phyloP scores from a whole-genome alignment of 2,113 vertebrate species.

The Pagrus major region DNA sequence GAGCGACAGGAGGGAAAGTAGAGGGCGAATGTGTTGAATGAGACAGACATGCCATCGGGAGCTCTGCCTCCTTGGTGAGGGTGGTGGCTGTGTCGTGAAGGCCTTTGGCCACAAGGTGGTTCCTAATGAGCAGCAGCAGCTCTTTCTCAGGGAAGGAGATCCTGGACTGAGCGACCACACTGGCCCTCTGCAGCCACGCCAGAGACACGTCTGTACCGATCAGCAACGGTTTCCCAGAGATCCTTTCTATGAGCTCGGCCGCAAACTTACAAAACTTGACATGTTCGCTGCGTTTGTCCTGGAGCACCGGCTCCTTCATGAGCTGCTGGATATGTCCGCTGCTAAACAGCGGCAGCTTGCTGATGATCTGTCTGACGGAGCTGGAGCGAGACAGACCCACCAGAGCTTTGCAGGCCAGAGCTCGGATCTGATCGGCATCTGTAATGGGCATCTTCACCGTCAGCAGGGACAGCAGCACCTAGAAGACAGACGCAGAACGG shows the following conservation, averaged over 20 bases:
- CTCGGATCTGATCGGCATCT: slow-evolving; percentile 97
- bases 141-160: slow-evolving; percentile 98
- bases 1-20: slow-evolving; percentile 86
- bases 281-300: slow-evolving; percentile 98
- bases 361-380: slow-evolving; percentile 96
- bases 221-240: slow-evolving; percentile 95
- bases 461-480: slow-evolving; percentile 92
- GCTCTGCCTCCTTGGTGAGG: slow-evolving; percentile 95
- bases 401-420: slow-evolving; percentile 94
- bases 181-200: slow-evolving; percentile 95
- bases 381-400: slow-evolving; percentile 95
- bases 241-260: slow-evolving; percentile 94
- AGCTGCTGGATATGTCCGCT: slow-evolving; percentile 99
- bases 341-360: slow-evolving; percentile 97
- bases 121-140: slow-evolving; percentile 93
- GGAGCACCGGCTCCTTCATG: slow-evolving; percentile 98
- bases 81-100: slow-evolving; percentile 91
- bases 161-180: slow-evolving; percentile 97
- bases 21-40: slow-evolving; percentile 84
- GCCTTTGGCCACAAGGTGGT: slow-evolving; percentile 97
- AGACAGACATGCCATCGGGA: slow-evolving; percentile 93
- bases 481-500: background rate
- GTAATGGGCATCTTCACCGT: slow-evolving; percentile 99
- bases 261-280: slow-evolving; percentile 98
- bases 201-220: slow-evolving; percentile 96